Evolutionary conservation across 2,113 vertebrate genomes (phyloP).

Genomic region (Dicerorhinus sumatrensis): DNA sequence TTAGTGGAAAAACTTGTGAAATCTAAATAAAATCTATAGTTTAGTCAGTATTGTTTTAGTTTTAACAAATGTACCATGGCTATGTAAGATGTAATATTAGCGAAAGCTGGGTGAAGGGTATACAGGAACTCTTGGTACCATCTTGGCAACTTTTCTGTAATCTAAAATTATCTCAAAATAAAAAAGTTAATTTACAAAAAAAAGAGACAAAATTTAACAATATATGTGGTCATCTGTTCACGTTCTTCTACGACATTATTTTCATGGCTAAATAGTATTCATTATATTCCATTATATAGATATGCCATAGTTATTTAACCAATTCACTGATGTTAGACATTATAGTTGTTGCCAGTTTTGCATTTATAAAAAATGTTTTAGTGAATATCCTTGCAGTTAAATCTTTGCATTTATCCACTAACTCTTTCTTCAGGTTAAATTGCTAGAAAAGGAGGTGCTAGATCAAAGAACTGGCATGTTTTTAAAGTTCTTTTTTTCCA

Average conservation of each 20-base stretch:
- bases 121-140: background rate
- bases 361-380: background rate
- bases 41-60: background rate
- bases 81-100: background rate
- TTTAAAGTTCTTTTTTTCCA: background rate
- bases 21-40: background rate
- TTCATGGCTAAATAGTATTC: background rate
- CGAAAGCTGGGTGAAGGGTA: background rate
- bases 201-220: background rate
- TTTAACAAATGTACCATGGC: background rate
- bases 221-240: background rate
- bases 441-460: background rate
- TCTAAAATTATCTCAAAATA: background rate
- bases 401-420: background rate
- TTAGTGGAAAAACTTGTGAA: background rate
- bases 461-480: background rate
- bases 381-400: background rate
- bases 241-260: background rate
- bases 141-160: background rate
- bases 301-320: background rate
- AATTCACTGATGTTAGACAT: no score
- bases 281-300: background rate
- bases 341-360: background rate
- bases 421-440: slow-evolving; percentile 6
- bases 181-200: background rate